Base-by-base conservation (phyloP, 2,113 vertebrate species). In the Neopipo cinnamomea region DNA sequence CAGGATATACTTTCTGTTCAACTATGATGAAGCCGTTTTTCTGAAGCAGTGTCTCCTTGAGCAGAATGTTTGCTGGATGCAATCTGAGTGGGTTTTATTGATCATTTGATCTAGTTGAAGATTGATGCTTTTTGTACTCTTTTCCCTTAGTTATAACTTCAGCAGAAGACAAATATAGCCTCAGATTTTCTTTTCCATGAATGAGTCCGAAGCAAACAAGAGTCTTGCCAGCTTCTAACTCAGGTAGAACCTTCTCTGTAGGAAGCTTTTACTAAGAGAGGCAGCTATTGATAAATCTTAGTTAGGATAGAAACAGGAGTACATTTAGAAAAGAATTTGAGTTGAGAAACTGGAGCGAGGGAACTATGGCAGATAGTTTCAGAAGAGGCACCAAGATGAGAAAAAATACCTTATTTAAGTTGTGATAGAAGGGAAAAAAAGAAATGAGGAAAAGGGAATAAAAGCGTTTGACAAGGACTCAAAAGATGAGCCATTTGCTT, bases 101-200 rank as follows among this genome's bases (percentile, higher is more conserved):
- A 93, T 74, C 37, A 89, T 82, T 81, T 95, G 30, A 95, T 89
- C 58, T 91, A 53, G 82, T 22, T 76, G 93, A 89, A 91, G 74
- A 93, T 1, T 72, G 70, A 85, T 85, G 85, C 28, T 65, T 88
- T 94, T 95, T 92, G 49, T 85, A 72, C 52, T 85, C 52, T 77
- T 56, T 65, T 89, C 49, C 58, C 44, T 81, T 59, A 67, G 65
- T 91, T 93, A 74, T 59, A 95, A 74, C 88, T 93, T 87, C 66
- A 82, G n/a, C 61, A 91, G 52, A 95, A 91, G 87, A 82, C 70
- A 95, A 87, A 94, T 62, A 91, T 1, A 89, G 66, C 11, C 74
- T 79, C 58, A 66, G 81, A 88, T 21, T 53, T 68, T 50, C 70
- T 39, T 49, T 58, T 53, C 72, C 13, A 46, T 87, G 35, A 79